These are phyloP conservation scores for Drosophila ohnishii DNA, from an alignment of 1,140 invertebrate genomes.

Conservation along the genomic window DNA sequence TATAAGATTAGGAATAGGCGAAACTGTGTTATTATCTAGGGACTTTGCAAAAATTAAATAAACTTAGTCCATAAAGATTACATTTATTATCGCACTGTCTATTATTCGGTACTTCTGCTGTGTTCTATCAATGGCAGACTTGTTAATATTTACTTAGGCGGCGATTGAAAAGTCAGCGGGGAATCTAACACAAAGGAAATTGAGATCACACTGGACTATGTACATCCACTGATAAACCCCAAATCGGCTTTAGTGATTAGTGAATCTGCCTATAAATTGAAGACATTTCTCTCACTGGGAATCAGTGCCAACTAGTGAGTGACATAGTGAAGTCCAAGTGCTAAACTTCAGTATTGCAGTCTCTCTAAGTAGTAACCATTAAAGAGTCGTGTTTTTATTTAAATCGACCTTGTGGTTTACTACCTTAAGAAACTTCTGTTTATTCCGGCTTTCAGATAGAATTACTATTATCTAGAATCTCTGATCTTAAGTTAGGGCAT, in stretches of 20 bases:
- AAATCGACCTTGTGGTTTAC: conserved; percentile 58
- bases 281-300: neutral
- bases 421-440: conserved; percentile 45
- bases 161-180: neutral
- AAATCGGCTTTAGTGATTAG: neutral
- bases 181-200: conserved; percentile 6
- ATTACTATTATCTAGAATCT: neutral
- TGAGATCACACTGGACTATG: neutral
- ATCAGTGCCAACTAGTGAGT: conserved; percentile 13
- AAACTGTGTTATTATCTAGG: neutral
- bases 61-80: neutral
- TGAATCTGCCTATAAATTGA: conserved; percentile 50
- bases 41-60: neutral
- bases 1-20: too few species aligned
- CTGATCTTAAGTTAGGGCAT: neutral
- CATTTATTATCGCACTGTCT: conserved; percentile 1
- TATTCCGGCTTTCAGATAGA: neutral
- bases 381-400: conserved; percentile 41
- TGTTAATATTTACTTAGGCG: conserved; percentile 30
- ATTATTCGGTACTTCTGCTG: neutral
- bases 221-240: conserved; percentile 3
- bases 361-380: conserved; percentile 73
- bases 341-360: neutral
- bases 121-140: neutral
- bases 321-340: neutral